Percentiles rank a stretch among this genome's conserved stretches.
These are phyloP conservation scores for Gymnothorax javanicus DNA, from an alignment of 2,797 vertebrate genomes.

Conservation along the genomic window DNA sequence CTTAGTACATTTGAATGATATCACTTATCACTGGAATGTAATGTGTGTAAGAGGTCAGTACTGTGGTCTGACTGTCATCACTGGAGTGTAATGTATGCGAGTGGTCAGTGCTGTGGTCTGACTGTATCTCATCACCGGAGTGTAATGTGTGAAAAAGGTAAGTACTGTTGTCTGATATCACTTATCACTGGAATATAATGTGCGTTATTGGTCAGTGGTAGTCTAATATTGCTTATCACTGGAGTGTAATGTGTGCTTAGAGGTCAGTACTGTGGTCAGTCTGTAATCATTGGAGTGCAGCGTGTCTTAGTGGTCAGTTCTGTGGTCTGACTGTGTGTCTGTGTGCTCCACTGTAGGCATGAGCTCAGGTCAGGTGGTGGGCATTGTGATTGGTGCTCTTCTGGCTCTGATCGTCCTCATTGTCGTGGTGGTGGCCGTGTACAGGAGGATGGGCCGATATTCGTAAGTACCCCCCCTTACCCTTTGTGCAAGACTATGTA, in stretches of 20 bases:
- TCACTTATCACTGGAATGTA: neutral
- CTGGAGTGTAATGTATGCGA: no score
- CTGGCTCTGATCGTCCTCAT: slow-evolving; percentile 64
- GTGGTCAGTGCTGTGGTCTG: neutral
- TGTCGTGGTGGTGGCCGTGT: slow-evolving; percentile 63
- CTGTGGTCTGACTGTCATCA: neutral
- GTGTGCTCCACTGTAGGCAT: slow-evolving; percentile 30
- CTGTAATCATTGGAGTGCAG: no score
- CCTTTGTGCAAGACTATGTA: no score
- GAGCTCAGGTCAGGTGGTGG: slow-evolving; percentile 67
- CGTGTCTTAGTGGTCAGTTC: no score
- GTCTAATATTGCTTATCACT: no score
- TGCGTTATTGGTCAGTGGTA: no score
- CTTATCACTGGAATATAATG: no score
- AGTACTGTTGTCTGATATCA: no score
- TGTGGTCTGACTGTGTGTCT: neutral
- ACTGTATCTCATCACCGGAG: no score
- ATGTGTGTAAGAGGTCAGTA: neutral
- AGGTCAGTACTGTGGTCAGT: no score
- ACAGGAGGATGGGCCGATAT: slow-evolving; percentile 79
- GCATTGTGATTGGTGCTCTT: slow-evolving; percentile 72
- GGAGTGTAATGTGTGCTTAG: no score
- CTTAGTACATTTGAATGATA: neutral
- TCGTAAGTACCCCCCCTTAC: slow-evolving; percentile 66
- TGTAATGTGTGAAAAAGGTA: no score